phyloP scores from a whole-genome alignment of 2,888 invertebrate species.

The Hypercompe scribonia region DNA sequence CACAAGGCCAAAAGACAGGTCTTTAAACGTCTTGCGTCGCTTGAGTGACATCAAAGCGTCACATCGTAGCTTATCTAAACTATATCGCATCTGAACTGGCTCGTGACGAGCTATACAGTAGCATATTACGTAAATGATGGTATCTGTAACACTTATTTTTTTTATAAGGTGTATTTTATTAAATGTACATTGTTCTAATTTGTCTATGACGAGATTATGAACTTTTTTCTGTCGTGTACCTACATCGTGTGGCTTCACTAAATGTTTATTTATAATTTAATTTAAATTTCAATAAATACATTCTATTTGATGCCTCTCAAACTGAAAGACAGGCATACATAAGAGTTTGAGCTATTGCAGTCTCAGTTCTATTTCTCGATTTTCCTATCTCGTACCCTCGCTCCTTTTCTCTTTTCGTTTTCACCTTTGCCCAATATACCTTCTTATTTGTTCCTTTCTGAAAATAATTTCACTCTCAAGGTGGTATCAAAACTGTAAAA shows the following conservation, averaged over 20 bases:
- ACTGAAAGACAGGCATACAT: too few species aligned
- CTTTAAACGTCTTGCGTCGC: conserved; percentile 2
- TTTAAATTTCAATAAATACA: too few species aligned
- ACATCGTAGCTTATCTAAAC: conserved; percentile 10
- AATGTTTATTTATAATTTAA: not conserved
- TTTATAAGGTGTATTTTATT: not conserved
- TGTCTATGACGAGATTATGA: not conserved
- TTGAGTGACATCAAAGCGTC: not conserved
- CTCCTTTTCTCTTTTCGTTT: too few species aligned
- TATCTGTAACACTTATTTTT: not conserved
- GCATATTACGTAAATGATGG: not conserved
- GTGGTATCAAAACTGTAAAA: too few species aligned
- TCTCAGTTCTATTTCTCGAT: too few species aligned
- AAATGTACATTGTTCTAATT: not conserved
- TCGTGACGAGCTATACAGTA: not conserved
- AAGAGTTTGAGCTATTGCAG: too few species aligned
- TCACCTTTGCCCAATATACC: too few species aligned
- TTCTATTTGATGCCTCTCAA: too few species aligned
- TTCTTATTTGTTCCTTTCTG: too few species aligned
- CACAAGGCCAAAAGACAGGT: conserved; percentile 12
- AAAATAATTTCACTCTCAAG: too few species aligned
- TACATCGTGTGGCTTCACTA: not conserved
- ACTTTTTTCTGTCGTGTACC: not conserved
- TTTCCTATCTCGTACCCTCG: too few species aligned
- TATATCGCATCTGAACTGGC: not conserved